Evolutionary conservation across 2,113 vertebrate species (phyloP), one percentile per base, ranked within the genome.

Genomic region (Cairina moschata): DNA sequence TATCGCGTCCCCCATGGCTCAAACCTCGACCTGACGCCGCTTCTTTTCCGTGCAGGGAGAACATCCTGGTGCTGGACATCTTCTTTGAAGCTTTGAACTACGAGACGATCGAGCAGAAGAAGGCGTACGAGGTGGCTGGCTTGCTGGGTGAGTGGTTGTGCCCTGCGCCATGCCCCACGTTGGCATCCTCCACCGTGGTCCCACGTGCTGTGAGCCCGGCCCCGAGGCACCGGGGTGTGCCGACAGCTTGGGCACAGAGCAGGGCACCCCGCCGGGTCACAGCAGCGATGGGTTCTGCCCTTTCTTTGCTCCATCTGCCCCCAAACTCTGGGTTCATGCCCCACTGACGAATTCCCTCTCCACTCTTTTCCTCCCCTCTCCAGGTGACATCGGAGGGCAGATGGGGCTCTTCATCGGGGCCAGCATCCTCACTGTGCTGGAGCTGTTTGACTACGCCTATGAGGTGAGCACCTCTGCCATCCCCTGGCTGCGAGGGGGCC

Each of bases 371-470:
- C 97, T 31, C 80, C 93, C 58, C 48, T 28, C 79, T 48, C 13
- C 97, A 99, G 99, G 99, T 96, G 99, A 99, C 97, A 99, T 99
- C 7, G 99, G 99, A 32, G 99, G 99, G 88, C 99, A 99, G 98
- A 99, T 99, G 99, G 99, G 99, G 25, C 98, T 99, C 72, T 99
- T 99, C 97, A 99, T 99, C 1, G 99, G 99, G 29, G 99, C 99
- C 96, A 99, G 99, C 73, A 99, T 99, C 96, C 98, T 99, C 87
- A 99, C 99, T 0, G 98, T 99, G 48, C 98, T 99, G 75, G 99
- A 99, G 93, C 98, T 99, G 71, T 99, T 99, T 9, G 99, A 99
- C 97, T 99, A 99, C 23, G 98, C 99, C 67, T 99, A 99, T 5
- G 99, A 99, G 99, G 99, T 99, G 97, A 97, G 97, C 4, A 9